These are phyloP conservation scores for Toxotes chatareus DNA, from an alignment of 2,113 vertebrate genomes.

Conservation along the genomic window DNA sequence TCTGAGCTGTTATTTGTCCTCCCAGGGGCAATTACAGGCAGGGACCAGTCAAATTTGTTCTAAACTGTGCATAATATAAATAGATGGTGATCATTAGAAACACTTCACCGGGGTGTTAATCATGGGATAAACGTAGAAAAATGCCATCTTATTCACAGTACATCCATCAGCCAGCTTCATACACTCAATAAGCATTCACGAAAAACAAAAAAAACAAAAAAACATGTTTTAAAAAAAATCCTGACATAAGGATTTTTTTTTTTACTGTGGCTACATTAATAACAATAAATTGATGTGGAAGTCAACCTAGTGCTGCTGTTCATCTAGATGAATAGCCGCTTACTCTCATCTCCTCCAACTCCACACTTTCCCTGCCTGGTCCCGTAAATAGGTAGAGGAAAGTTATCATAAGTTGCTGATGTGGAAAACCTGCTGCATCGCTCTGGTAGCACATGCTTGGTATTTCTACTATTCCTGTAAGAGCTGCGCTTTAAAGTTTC, in stretches of 20 bases:
- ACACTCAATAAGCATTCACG: background rate
- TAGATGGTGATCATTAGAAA: constrained; percentile 65
- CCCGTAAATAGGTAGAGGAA: constrained; percentile 29
- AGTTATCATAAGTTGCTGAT: constrained; percentile 16
- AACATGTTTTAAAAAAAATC: constrained; percentile 2
- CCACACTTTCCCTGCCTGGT: constrained; percentile 5
- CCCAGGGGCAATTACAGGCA: constrained; percentile 47
- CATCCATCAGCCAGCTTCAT: background rate
- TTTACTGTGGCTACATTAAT: constrained; percentile 23
- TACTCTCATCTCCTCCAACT: background rate
- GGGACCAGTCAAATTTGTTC: constrained; percentile 32
- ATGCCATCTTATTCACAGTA: constrained; percentile 12
- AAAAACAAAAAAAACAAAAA: constrained; percentile 3
- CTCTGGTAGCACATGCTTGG: constrained; percentile 1
- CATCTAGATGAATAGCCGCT: constrained; percentile 31
- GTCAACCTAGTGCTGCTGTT: constrained; percentile 3
- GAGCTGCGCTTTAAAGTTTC: constrained; percentile 37
- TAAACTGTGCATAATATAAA: constrained; percentile 60
- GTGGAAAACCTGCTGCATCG: constrained; percentile 19
- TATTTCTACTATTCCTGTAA: constrained; percentile 7
- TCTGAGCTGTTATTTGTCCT: constrained; percentile 38
- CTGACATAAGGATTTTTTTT: background rate
- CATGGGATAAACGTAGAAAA: constrained; percentile 25
- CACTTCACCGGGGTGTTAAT: constrained; percentile 40
- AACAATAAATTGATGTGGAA: constrained; percentile 23